Conservation (phyloP, 2,888 invertebrate species). For the Dimorphilus gyrociliatus region DNA sequence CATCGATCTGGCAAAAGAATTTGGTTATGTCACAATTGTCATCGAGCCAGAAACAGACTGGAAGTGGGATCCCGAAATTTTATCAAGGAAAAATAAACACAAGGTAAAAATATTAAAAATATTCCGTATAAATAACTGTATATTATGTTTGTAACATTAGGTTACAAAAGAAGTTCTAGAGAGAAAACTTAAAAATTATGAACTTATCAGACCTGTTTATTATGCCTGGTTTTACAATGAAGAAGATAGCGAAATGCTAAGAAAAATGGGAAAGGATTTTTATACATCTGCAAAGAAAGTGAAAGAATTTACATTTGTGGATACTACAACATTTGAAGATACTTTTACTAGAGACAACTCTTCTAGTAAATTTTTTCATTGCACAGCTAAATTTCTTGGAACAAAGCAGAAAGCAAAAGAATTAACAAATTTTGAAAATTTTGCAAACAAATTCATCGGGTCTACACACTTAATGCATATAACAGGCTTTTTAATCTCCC, state of each 20-base stretch:
- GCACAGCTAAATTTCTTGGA: too few species aligned
- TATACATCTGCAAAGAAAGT: constrained; percentile 12
- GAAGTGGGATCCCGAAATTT: constrained; percentile 20
- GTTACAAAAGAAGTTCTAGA: constrained; percentile 15
- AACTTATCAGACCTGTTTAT: constrained; percentile 20
- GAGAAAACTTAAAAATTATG: constrained; percentile 14
- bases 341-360: too few species aligned
- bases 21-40: constrained; percentile 24
- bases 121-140: background rate
- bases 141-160: constrained; percentile 2
- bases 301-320: too few species aligned
- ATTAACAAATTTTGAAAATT: constrained; percentile 6
- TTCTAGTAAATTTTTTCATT: too few species aligned
- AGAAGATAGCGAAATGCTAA: constrained; percentile 12
- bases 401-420: too few species aligned
- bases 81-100: constrained; percentile 22
- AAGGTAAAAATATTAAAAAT: too few species aligned
- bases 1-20: constrained; percentile 17
- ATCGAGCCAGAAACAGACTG: constrained; percentile 33
- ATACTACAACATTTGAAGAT: too few species aligned
- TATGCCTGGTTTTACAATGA: constrained; percentile 30
- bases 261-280: constrained; percentile 9
- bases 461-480: constrained; percentile 16
- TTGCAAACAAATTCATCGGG: constrained; percentile 18
- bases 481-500: constrained; percentile 24